These are phyloP conservation scores for Ophion ventricosus DNA, from an alignment of 2,888 invertebrate genomes.

Conservation along the genomic window DNA sequence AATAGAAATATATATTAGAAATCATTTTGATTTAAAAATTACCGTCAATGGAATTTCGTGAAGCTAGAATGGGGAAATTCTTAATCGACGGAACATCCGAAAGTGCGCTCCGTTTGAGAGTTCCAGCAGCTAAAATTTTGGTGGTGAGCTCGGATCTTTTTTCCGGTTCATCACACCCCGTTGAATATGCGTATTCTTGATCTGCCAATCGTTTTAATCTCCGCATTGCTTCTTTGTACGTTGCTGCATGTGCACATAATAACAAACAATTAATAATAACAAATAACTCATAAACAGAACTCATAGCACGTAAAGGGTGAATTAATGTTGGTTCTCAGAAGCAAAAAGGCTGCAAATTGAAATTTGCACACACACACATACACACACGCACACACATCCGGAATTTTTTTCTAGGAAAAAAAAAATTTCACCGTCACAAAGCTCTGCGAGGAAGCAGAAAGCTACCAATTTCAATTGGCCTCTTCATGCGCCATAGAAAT, in stretches of 20 bases:
- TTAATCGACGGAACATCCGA: neutral
- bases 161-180: constrained; percentile 23
- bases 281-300: neutral
- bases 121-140: neutral
- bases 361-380: too few relatives aligned
- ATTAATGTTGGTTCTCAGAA: too few relatives aligned
- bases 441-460: neutral
- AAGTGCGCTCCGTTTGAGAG: constrained; percentile 1
- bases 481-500: constrained; percentile 9
- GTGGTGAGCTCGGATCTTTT: constrained; percentile 7
- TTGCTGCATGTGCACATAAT: constrained; percentile 17
- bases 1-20: neutral
- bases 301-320: too few relatives aligned
- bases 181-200: constrained; percentile 32
- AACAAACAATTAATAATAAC: neutral
- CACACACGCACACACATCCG: too few relatives aligned
- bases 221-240: constrained; percentile 24
- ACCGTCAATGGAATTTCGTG: constrained; percentile 18
- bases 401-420: too few relatives aligned
- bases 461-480: neutral
- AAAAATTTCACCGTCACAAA: too few relatives aligned
- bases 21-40: constrained; percentile 4
- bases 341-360: too few relatives aligned
- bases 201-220: constrained; percentile 13
- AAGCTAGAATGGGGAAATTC: neutral